Percentiles rank a stretch among this genome's conserved stretches.
phyloP scores from a whole-genome alignment of 1,140 invertebrate species.

The Drosophila athabasca region DNA sequence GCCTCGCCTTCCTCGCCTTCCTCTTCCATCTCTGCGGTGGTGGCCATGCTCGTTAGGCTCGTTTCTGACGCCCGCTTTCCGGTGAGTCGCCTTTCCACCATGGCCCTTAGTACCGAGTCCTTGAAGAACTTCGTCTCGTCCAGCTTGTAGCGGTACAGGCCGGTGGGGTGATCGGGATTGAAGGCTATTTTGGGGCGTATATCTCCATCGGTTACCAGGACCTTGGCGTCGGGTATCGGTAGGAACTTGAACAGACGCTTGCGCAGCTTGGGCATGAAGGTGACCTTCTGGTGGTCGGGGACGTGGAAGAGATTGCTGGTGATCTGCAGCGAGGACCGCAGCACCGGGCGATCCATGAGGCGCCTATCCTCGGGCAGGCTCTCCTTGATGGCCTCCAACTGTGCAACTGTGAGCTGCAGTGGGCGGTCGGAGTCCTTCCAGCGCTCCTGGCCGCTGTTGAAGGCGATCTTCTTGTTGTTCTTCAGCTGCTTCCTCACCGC shows the following conservation, averaged over 20 bases:
- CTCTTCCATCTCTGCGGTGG: no score
- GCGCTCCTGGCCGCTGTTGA: conserved; percentile 70
- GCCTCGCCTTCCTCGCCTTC: no score
- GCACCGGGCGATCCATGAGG: conserved; percentile 48
- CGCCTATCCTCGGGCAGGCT: conserved; percentile 55
- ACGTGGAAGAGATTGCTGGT: conserved; percentile 39
- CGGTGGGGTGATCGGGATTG: conserved; percentile 57
- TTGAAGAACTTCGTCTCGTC: conserved; percentile 54
- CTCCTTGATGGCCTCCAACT: conserved; percentile 61
- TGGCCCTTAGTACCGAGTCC: conserved; percentile 43
- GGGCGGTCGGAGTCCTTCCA: conserved; percentile 61
- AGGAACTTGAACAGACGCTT: conserved; percentile 74
- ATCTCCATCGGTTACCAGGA: conserved; percentile 68
- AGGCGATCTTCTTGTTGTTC: conserved; percentile 78
- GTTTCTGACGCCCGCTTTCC: background rate
- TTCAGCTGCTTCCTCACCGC: conserved; percentile 65
- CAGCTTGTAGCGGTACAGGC: conserved; percentile 46
- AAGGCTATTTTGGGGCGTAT: conserved; percentile 59
- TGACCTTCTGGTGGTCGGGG: conserved; percentile 55
- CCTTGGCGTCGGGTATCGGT: conserved; percentile 67
- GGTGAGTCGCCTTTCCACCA: conserved; percentile 13
- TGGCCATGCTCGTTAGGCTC: background rate
- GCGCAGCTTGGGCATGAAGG: conserved; percentile 63
- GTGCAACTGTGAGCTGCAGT: conserved; percentile 48
- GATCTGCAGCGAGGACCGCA: conserved; percentile 28